Percentiles rank a stretch among this genome's conserved stretches.
Evolutionary conservation across 2,113 vertebrate species (phyloP).

Genomic region (Galbula dea): DNA sequence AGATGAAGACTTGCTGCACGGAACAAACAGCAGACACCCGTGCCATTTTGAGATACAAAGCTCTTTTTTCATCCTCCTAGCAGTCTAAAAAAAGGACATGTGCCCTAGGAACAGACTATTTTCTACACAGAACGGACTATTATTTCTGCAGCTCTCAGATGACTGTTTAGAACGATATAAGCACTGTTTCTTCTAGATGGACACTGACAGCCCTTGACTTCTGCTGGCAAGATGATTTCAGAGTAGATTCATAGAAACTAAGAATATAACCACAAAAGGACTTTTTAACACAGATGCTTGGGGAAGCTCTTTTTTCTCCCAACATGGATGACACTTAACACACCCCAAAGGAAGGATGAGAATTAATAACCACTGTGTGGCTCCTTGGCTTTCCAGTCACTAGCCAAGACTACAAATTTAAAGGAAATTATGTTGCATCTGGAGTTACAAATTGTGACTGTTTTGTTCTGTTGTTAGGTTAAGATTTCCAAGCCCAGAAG

Average conservation of each 20-base stretch:
- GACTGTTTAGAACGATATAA: background rate
- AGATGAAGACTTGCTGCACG: background rate
- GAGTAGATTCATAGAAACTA: background rate
- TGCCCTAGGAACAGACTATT: slow-evolving; percentile 63
- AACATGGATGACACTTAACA: accelerated
- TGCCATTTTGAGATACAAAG: slow-evolving; percentile 54
- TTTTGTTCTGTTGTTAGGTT: background rate
- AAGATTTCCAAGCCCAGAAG: background rate
- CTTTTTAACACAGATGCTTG: background rate
- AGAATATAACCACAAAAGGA: background rate
- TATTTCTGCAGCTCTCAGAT: slow-evolving; percentile 49
- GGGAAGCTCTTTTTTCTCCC: background rate
- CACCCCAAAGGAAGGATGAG: background rate
- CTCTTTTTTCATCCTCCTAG: slow-evolving; percentile 37
- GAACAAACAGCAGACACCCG: slow-evolving; percentile 18
- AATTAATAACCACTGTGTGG: background rate
- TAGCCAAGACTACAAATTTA: background rate
- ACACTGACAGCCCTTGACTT: background rate
- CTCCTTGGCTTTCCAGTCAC: background rate
- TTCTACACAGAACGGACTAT: slow-evolving; percentile 19
- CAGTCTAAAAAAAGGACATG: slow-evolving; percentile 57
- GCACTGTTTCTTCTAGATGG: background rate
- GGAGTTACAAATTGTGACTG: background rate
- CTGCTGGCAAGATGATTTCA: background rate
- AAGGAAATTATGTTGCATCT: background rate